Base-by-base conservation (phyloP, 2,888 invertebrate species). In the Drosophila histrio region DNA sequence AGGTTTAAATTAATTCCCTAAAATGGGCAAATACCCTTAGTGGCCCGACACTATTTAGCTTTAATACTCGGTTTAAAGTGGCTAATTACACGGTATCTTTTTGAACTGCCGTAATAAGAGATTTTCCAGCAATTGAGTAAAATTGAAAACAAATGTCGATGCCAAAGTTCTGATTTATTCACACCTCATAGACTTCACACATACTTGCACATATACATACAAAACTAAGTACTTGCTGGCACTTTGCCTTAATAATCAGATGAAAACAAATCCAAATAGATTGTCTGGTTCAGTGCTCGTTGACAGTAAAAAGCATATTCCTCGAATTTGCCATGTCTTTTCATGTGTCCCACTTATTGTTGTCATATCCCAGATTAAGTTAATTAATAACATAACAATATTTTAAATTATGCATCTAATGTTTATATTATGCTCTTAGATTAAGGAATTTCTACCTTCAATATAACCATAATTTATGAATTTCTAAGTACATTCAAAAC, bases 51-150 rank as follows among this genome's bases (percentile, higher is more conserved):
- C n/a, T 13, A n/a, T 21, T 41, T 41, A 11, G n/a, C 5, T 36
- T 36, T 6, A 36, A 36, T 22, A 22, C 7, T 3, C 8, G 2
- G 8, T 13, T 15, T 13, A 43, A 26, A 26, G 13, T 26, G 17
- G 26, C 13, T 13, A 26, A 50, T 46, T 38, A 13, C 43, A 49
- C 17, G 26, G 50, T 11, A 30, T 17, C 13, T 34, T 32, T 6
- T 15, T 1, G 17, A 39, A 26, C 24, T n/a, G n/a, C 24, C 32
- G 34, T 49, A 44, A 54, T 54, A 64, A 43, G 47, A 41, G 77
- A 85, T 82, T 85, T 85, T 77, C 70, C 72, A 74, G 77, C 72
- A 79, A 72, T 84, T 80, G 72, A 66, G 62, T 70, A 47, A 60
- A 66, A 47, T 46, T 58, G 59, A 59, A 56, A 60, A 52, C 52